Evolutionary conservation across 2,888 invertebrate species (phyloP), one percentile per base, ranked within the genome.

Genomic region (Beris chalybata): DNA sequence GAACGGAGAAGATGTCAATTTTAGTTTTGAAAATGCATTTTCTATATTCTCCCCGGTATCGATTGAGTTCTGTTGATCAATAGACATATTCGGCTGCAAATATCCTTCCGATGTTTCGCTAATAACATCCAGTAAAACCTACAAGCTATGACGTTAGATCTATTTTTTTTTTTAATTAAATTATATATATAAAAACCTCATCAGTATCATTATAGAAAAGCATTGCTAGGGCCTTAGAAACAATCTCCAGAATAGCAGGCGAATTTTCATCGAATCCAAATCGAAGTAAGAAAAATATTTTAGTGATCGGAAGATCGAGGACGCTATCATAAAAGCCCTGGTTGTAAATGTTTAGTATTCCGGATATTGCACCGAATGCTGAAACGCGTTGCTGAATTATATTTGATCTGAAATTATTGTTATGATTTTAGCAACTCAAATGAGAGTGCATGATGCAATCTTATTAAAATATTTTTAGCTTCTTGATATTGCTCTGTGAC

Each of bases 211-310:
- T 89, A 72, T 86, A 90, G 55, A 94, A 79, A 50, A 95, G 82
- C 75, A 89, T 87, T 68, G 90, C 85, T 74, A 96, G 82, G 0
- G 90, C 90, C 77, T 86, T 87, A 13, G 93, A 82, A 12, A 91
- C 86, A n/a, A 93, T 88, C 72, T 89, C 88, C 47, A 94, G 79
- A 54, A 92, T 85, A 3, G 87, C 84, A 0, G 87, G 83, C 31
- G 89, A 87, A 72, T 89, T 89, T 74, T 95, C 95, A 80, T 97
- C 96, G 71, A 96, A 81, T 1, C 93, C 90, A 81, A 92, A 92
- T 73, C 96, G 85, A 59, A 95, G 74, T 1, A 95, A 82, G 74
- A 95, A 88, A 74, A 93, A 88, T 76, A 84, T 89, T 86, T 85
- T 91, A 79, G 85, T 92, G 73, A 85, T 85, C 68, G 93, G 89